Evolutionary conservation across 2,888 invertebrate genomes (phyloP), one percentile per base, ranked within the genome.

Genomic region (Ariolimax columbianus): DNA sequence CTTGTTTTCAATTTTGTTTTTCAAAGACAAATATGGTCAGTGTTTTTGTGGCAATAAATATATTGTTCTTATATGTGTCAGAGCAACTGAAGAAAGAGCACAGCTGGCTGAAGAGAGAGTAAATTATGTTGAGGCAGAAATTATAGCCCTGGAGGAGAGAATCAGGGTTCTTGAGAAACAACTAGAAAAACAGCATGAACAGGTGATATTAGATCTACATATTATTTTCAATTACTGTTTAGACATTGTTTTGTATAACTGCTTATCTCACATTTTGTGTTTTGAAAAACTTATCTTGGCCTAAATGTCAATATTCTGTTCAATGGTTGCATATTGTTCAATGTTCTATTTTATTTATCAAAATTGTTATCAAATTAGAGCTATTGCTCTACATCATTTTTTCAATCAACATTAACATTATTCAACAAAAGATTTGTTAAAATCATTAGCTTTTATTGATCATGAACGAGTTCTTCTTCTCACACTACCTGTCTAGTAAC

Each of bases 51-150:
- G 7, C 38, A 26, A 40, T 23, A 26, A 4, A 72, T 47, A 26
- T 17, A 55, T 79, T 51, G n/a, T 36, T 66, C 51, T 38, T 79
- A 55, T 78, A 83, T 75, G 43, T 40, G 55, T 47, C 88, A 93
- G 93, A 78, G 80, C 87, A 26, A 91, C 93, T 26, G 93, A 93
- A 87, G 90, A 92, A 83, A 84, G 93, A 75, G 93, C 93, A 6
- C 92, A 93, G 84, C 68, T 77, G n/a, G 91, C 92, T 3, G 93
- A 93, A 72, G 91, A 91, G 36, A 79, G 89, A 73, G 91, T 91
- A n/a, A 87, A 90, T 2, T 86, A 84, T 38, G 89, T 91, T 0
- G 92, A 93, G 81, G 86, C 88, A 0, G 90, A 92, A 66, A 85
- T 93, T 38, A 90, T 90, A 40, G 85, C 88, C 1, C 87, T 90